These are phyloP conservation scores for Teleopsis dalmanni DNA, from an alignment of 1,140 invertebrate species.

Conservation along the genomic window DNA sequence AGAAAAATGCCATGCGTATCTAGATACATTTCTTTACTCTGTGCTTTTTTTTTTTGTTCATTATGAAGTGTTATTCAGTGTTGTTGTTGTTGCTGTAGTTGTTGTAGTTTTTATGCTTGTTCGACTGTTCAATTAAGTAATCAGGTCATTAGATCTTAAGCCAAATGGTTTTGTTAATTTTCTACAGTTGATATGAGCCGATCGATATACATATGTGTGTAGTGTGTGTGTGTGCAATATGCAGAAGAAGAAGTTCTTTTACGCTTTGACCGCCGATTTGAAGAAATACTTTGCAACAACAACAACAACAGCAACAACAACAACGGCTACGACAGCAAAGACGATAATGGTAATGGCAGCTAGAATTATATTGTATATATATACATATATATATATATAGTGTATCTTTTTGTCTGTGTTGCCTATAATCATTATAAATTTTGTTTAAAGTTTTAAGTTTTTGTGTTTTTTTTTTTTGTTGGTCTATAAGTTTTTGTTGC, in stretches of 20 bases:
- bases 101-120: conserved; percentile 1
- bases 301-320: too few relatives aligned
- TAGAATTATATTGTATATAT: conserved; percentile 1
- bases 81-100: background rate
- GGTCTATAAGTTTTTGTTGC: background rate
- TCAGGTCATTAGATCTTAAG: conserved; percentile 14
- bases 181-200: background rate
- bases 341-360: conserved; percentile 3
- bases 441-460: too few relatives aligned
- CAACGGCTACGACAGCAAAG: too few relatives aligned
- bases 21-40: too few relatives aligned
- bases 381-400: background rate
- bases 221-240: background rate
- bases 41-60: too few relatives aligned
- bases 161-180: conserved; percentile 14
- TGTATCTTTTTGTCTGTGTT: too few relatives aligned
- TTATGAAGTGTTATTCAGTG: too few relatives aligned
- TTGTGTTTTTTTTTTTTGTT: too few relatives aligned
- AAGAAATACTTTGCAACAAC: too few relatives aligned
- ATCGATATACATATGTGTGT: background rate
- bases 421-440: too few relatives aligned
- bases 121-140: conserved; percentile 12
- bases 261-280: background rate
- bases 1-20: too few relatives aligned
- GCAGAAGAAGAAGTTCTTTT: background rate